Evolutionary conservation across 2,797 vertebrate species (phyloP).

Genomic region (Thamnophis elegans): DNA sequence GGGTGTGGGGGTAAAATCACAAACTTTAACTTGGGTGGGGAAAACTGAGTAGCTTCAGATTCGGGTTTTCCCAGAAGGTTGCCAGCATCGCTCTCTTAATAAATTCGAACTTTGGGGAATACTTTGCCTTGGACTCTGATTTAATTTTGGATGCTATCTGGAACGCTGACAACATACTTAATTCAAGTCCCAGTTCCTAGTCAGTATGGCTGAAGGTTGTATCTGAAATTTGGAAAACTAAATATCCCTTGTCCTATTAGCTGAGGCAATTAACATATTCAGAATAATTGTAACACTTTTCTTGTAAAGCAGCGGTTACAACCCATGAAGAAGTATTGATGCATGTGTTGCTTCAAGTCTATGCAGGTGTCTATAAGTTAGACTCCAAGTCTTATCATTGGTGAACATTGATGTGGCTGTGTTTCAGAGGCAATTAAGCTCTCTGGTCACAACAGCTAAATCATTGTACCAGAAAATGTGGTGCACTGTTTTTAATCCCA

Average conservation of each 20-base stretch:
- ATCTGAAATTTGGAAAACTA: neutral
- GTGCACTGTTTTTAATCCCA: neutral
- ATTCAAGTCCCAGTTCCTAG: neutral
- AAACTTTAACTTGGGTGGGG: too few species aligned
- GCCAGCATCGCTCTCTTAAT: too few species aligned
- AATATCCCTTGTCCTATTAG: neutral
- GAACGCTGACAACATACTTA: neutral
- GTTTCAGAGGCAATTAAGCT: neutral
- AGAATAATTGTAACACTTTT: neutral
- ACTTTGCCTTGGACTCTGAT: too few species aligned
- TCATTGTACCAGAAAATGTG: neutral
- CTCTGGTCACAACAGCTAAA: neutral
- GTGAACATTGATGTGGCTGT: neutral
- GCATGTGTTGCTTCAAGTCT: neutral
- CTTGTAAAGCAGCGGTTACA: neutral
- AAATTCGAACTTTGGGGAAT: too few species aligned
- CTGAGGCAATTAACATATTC: neutral
- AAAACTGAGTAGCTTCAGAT: too few species aligned
- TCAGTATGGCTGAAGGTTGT: neutral
- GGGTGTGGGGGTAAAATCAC: too few species aligned
- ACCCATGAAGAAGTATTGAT: neutral
- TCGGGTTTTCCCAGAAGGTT: too few species aligned
- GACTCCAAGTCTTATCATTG: neutral
- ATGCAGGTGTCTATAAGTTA: neutral
- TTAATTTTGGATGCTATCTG: too few species aligned